Base-by-base conservation (phyloP, 1,140 invertebrate species). In the Lethrus apterus region DNA sequence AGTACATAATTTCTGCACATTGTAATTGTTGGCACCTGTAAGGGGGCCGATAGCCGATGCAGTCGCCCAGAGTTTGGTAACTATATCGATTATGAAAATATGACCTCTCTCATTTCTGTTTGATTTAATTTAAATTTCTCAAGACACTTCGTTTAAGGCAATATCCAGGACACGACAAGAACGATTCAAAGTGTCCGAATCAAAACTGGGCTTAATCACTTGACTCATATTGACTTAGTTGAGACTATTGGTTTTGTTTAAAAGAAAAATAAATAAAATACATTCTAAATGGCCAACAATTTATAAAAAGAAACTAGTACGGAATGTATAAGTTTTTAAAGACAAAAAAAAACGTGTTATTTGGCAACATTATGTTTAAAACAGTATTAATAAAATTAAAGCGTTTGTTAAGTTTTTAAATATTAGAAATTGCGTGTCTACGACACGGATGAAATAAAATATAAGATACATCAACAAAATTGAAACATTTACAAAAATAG, bases 281-380 rank as follows among this genome's bases (percentile, higher is more conserved):
- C 44, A 47, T 41, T 34, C 35, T 47, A 47, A 23, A 29, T 46
- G 36, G 18, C 36, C 44, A 47, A 48, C 31, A 42, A 47, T 40
- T 21, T 41, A 47, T 23, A 38, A 44, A 55, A 57, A 59, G 61
- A 58, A 53, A 52, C 51, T 51, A 49, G 46, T 63, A 62, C 59
- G 63, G 63, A 65, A 65, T 65, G 63, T 65, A 58, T 60, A 55
- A 56, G 49, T 58, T 52, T 54, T 62, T 55, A 59, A 58, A 57
- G n/a, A n/a, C n/a, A n/a, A n/a, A n/a, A n/a, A n/a, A 46, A 32
- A 26, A 35, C 42, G 54, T 63, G 63, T 66, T 66, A 66, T 66
- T 66, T 66, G 64, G 64, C 64, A 64, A 63, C 56, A 21, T 38
- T 38, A 58, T 50, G 48, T 55, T 59, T 51, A 52, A 55, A 54